These are phyloP conservation scores for Gasteruption jaculator DNA, from an alignment of 2,888 invertebrate species.

Conservation along the genomic window DNA sequence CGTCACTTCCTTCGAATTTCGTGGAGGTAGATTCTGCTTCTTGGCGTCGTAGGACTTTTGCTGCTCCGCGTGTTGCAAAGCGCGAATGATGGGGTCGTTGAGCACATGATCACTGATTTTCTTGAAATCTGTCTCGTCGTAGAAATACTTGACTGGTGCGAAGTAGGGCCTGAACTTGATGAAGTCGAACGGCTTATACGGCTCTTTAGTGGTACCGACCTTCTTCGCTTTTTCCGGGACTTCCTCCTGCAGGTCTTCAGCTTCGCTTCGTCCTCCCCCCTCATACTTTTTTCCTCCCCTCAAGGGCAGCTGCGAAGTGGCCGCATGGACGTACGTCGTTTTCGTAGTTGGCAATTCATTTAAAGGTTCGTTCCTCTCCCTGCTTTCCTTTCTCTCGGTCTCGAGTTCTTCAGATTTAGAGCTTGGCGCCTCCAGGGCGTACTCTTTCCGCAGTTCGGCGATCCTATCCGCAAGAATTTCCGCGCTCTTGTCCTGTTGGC, in stretches of 20 bases:
- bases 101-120: no score
- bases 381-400: constrained; percentile 21
- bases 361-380: constrained; percentile 5
- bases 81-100: no score
- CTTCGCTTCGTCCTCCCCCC: constrained; percentile 8
- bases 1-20: no score
- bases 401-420: constrained; percentile 43
- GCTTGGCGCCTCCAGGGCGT: constrained; percentile 21
- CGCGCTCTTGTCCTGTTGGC: constrained; percentile 7
- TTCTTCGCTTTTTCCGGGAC: background rate
- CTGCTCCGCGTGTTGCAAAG: no score
- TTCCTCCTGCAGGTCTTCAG: background rate
- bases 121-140: constrained; percentile 25
- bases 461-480: constrained; percentile 13
- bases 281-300: constrained; percentile 9
- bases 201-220: background rate
- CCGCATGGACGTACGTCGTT: no score
- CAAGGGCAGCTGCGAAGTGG: no score
- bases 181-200: constrained; percentile 22
- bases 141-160: constrained; percentile 34
- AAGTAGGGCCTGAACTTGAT: constrained; percentile 30
- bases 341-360: constrained; percentile 5
- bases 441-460: constrained; percentile 20
- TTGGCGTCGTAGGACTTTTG: no score
- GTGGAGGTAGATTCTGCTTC: no score